These are phyloP conservation scores for Tiaroga cobitis DNA, from an alignment of 2,797 vertebrate genomes.

Conservation along the genomic window DNA sequence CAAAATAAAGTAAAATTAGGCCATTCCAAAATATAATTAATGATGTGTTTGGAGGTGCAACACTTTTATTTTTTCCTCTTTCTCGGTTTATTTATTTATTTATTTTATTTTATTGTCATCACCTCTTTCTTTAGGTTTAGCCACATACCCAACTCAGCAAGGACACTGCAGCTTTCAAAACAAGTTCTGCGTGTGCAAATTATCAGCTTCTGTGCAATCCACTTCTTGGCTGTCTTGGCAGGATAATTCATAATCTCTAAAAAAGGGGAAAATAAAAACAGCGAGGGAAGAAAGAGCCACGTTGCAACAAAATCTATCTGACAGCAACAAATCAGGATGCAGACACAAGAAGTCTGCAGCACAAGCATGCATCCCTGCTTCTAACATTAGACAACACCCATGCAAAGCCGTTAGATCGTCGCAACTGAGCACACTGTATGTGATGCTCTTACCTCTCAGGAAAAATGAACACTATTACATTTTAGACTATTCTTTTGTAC, in stretches of 20 bases:
- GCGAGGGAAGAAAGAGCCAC: constrained; percentile 37
- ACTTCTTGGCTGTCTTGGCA: constrained; percentile 52
- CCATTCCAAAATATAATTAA: constrained; percentile 17
- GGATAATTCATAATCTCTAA: constrained; percentile 59
- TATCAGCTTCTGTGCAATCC: constrained; percentile 48
- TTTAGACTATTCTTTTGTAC: neutral
- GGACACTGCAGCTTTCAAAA: constrained; percentile 55
- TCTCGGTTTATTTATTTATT: neutral
- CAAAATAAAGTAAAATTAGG: constrained; percentile 40
- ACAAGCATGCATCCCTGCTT: constrained; percentile 40
- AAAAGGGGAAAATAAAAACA: constrained; percentile 13
- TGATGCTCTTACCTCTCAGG: neutral
- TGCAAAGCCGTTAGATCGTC: constrained; percentile 1
- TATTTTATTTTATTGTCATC: neutral
- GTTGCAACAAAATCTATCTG: constrained; percentile 47
- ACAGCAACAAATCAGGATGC: constrained; percentile 57
- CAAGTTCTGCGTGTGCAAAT: constrained; percentile 53
- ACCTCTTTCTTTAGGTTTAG: constrained; percentile 30
- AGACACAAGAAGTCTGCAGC: constrained; percentile 16
- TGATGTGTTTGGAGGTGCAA: neutral
- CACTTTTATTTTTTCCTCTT: neutral
- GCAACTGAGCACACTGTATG: neutral
- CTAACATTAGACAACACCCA: constrained; percentile 6
- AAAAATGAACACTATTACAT: neutral
- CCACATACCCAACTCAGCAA: constrained; percentile 47